Conservation (phyloP, 2,888 invertebrate species). For the Oxycera nigricornis region DNA sequence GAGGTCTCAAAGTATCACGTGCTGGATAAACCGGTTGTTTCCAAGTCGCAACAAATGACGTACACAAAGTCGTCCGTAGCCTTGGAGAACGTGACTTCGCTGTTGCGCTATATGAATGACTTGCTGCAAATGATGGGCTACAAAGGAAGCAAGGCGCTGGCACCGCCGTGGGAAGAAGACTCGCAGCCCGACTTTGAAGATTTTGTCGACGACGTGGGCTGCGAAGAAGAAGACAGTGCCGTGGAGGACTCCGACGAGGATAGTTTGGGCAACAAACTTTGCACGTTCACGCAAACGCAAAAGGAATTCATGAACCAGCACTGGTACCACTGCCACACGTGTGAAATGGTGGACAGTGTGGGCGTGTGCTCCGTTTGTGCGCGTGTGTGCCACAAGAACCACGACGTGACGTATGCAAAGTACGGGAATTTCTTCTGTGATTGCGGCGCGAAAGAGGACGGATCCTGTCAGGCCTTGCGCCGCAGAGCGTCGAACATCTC, state of each 20-base stretch:
- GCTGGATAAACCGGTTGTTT: constrained; percentile 52
- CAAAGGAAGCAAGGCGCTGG: constrained; percentile 64
- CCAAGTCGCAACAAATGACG: constrained; percentile 49
- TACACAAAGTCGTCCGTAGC: constrained; percentile 58
- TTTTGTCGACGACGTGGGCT: constrained; percentile 86
- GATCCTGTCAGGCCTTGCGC: constrained; percentile 70
- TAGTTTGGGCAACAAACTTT: constrained; percentile 72
- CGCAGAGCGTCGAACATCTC: constrained; percentile 53
- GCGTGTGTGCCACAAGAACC: constrained; percentile 93
- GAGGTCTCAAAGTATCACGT: constrained; percentile 68
- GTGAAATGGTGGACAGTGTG: constrained; percentile 97
- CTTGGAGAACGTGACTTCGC: constrained; percentile 81
- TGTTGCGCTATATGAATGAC: constrained; percentile 86
- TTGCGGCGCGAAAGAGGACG: constrained; percentile 95
- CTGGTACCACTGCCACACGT: constrained; percentile 99
- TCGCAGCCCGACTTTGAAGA: constrained; percentile 77
- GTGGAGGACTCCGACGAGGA: constrained; percentile 72
- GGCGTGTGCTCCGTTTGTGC: constrained; percentile 99
- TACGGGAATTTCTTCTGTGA: constrained; percentile 99
- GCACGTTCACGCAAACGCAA: constrained; percentile 96
- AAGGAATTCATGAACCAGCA: constrained; percentile 98
- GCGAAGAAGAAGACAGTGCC: constrained; percentile 90
- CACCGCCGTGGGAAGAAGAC: constrained; percentile 83
- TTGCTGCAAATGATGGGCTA: constrained; percentile 60
- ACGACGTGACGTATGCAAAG: constrained; percentile 96